phyloP scores from a whole-genome alignment of 2,888 invertebrate species.

The Pterostichus madidus region DNA sequence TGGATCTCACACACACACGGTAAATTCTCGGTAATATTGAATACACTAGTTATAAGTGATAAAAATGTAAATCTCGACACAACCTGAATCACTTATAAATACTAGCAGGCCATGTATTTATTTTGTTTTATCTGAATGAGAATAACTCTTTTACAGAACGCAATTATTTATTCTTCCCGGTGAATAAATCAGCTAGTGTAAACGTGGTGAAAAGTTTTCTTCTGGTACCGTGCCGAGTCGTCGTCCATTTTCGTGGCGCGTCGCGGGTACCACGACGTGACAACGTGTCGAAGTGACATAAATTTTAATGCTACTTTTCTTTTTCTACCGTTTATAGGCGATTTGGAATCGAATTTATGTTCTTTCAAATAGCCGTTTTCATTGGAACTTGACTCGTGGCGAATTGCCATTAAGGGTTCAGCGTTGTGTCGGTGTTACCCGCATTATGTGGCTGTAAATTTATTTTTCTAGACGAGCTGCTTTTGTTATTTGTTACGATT shows the following conservation, averaged over 20 bases:
- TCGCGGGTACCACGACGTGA: conserved; percentile 61
- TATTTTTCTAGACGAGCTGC: conserved; percentile 4
- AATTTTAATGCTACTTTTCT: conserved; percentile 64
- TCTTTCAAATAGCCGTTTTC: conserved; percentile 56
- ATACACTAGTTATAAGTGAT: too few species aligned
- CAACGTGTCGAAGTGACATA: conserved; percentile 66
- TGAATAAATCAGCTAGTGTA: conserved; percentile 21
- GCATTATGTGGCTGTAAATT: conserved; percentile 26
- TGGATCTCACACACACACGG: too few species aligned
- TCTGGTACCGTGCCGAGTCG: conserved; percentile 34
- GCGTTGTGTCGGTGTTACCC: conserved; percentile 41
- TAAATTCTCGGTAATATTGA: too few species aligned
- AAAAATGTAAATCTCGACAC: too few species aligned
- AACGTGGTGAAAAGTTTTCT: conserved; percentile 28
- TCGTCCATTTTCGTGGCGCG: conserved; percentile 43
- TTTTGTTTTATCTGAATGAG: too few species aligned
- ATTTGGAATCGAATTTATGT: conserved; percentile 63
- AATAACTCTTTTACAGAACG: neutral
- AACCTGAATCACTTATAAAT: too few species aligned
- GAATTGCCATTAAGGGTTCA: conserved; percentile 35
- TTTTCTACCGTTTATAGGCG: conserved; percentile 63
- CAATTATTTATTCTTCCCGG: neutral
- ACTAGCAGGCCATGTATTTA: too few species aligned
- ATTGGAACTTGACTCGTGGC: conserved; percentile 54
- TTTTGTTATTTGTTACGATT: conserved; percentile 28